These are phyloP conservation scores for Hyla sarda DNA, from an alignment of 2,113 vertebrate genomes.

Conservation along the genomic window DNA sequence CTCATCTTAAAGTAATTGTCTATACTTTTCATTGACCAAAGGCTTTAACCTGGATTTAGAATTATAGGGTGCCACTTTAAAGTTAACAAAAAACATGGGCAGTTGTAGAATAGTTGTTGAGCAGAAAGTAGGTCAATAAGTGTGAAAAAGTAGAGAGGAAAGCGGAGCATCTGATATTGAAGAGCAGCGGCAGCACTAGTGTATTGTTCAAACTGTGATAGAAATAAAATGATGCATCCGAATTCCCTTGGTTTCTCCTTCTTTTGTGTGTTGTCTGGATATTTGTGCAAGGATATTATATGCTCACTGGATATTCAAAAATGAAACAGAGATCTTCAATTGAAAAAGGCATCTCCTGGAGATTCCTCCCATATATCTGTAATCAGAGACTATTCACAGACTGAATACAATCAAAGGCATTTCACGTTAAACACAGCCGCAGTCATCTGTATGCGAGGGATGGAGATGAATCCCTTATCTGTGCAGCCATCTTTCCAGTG, in stretches of 20 bases:
- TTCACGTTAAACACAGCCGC: conserved; percentile 3
- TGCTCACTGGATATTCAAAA: background rate
- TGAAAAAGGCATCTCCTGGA: background rate
- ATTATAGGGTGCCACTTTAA: no score
- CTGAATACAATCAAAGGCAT: conserved; percentile 30
- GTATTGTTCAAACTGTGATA: background rate
- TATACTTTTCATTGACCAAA: background rate
- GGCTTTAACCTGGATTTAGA: no score
- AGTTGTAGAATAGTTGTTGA: no score
- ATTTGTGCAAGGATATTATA: background rate
- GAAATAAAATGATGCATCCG: background rate
- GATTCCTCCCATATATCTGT: conserved; percentile 9
- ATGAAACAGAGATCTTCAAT: conserved; percentile 16
- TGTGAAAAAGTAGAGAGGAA: background rate
- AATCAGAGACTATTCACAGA: conserved; percentile 17
- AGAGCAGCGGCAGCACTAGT: background rate
- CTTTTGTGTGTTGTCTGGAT: conserved; percentile 5
- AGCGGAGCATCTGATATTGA: background rate
- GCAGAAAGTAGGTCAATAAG: background rate
- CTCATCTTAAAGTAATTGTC: background rate
- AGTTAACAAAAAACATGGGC: no score
- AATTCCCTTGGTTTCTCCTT: background rate
- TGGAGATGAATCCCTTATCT: background rate
- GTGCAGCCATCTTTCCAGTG: background rate
- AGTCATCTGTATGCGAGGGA: background rate